Conservation (phyloP, 1,140 invertebrate genomes). For the Drosophila lowei region DNA sequence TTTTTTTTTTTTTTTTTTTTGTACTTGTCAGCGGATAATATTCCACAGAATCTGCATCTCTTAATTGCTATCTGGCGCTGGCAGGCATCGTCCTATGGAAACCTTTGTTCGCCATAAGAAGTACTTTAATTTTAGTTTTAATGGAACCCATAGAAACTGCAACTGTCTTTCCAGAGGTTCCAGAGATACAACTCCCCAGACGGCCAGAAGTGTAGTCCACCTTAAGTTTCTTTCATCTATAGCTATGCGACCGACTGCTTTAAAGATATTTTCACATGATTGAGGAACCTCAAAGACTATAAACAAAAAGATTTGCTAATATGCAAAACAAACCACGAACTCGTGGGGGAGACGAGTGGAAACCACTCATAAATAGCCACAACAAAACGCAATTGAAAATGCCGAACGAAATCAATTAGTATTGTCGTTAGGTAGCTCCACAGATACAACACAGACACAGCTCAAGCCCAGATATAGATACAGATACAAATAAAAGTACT, state of each 20-base stretch:
- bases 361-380: slow-evolving; percentile 30
- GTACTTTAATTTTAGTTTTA: slow-evolving; percentile 2
- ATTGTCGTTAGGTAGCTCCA: slow-evolving; percentile 57
- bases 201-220: not conserved
- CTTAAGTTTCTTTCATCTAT: no score
- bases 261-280: slow-evolving; percentile 1
- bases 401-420: slow-evolving; percentile 64
- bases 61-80: slow-evolving; percentile 36
- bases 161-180: no score
- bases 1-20: slow-evolving; percentile 1
- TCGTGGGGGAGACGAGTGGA: slow-evolving; percentile 7
- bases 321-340: slow-evolving; percentile 25
- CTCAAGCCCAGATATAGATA: slow-evolving; percentile 6
- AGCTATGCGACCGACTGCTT: not conserved
- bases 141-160: not conserved
- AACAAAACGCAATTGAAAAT: slow-evolving; percentile 47
- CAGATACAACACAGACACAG: no score
- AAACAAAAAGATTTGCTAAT: slow-evolving; percentile 36
- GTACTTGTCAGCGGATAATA: slow-evolving; percentile 38
- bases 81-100: not conserved
- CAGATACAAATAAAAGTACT: slow-evolving; percentile 1
- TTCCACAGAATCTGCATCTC: slow-evolving; percentile 20
- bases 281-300: not conserved
- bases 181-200: no score
- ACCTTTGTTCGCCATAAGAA: not conserved